phyloP scores from a whole-genome alignment of 2,113 vertebrate species.

The Epinephelus lanceolatus region DNA sequence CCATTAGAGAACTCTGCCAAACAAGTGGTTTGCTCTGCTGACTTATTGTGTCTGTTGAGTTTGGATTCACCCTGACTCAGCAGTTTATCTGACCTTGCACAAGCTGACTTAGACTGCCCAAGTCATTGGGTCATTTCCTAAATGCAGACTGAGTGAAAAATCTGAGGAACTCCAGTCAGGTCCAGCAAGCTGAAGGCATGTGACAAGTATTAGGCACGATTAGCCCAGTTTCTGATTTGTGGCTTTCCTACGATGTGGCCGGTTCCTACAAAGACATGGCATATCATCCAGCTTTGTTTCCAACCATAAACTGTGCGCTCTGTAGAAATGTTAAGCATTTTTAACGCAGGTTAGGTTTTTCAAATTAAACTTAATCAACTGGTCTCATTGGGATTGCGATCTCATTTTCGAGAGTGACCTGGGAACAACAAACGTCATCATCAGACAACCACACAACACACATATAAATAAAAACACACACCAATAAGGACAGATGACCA shows the following conservation, averaged over 20 bases:
- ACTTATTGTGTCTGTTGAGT: conserved; percentile 6
- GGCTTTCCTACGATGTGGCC: background rate
- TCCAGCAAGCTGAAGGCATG: conserved; percentile 27
- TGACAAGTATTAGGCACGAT: conserved; percentile 55
- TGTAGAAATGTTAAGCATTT: background rate
- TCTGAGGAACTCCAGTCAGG: conserved; percentile 1
- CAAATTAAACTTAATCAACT: background rate
- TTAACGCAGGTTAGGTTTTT: background rate
- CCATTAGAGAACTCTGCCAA: background rate
- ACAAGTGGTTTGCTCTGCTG: conserved; percentile 29
- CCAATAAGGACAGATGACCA: background rate
- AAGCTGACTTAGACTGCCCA: background rate
- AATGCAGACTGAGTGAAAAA: background rate
- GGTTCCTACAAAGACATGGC: background rate
- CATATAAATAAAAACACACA: background rate
- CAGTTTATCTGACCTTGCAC: background rate
- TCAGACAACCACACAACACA: background rate
- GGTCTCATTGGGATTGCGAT: background rate
- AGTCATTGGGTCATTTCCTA: background rate
- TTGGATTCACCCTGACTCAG: conserved; percentile 28
- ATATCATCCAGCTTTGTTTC: background rate
- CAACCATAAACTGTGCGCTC: background rate
- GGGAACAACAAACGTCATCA: background rate
- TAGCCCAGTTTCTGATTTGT: conserved; percentile 11
- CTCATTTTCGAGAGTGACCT: background rate